These are phyloP conservation scores for Xylocampa areola DNA, from an alignment of 2,888 invertebrate species.

Conservation along the genomic window DNA sequence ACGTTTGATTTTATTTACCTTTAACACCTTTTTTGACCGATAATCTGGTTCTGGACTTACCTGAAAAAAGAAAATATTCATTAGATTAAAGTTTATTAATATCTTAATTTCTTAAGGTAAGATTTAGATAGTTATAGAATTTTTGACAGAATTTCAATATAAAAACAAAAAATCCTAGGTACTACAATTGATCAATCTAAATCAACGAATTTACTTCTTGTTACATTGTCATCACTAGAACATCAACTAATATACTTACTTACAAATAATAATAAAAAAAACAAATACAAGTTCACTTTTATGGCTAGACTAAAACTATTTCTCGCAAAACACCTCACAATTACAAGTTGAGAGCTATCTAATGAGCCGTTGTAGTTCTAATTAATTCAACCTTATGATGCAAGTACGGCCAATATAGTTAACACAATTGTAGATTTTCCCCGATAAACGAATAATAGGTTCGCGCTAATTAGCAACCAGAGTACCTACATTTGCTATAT, in stretches of 20 bases:
- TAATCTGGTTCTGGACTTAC: slow-evolving; percentile 61
- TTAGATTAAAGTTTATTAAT: no score
- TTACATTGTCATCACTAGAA: no score
- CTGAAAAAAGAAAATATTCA: slow-evolving; percentile 60
- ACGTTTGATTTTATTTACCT: slow-evolving; percentile 61
- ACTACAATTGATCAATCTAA: no score
- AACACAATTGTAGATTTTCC: slow-evolving; percentile 50
- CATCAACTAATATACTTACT: no score
- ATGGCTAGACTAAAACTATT: slow-evolving; percentile 2
- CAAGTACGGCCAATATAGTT: slow-evolving; percentile 53
- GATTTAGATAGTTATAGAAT: no score
- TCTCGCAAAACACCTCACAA: slow-evolving; percentile 31
- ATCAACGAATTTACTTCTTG: no score
- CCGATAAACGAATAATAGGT: slow-evolving; percentile 54
- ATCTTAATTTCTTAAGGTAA: no score
- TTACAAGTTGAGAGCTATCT: slow-evolving; percentile 54
- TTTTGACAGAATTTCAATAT: no score
- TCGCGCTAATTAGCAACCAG: slow-evolving; percentile 41
- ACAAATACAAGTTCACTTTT: no score
- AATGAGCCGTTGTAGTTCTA: slow-evolving; percentile 61
- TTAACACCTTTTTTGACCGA: slow-evolving; percentile 58
- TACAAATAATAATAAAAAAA: no score
- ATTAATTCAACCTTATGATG: slow-evolving; percentile 62
- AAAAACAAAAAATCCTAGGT: no score
- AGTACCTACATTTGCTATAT: slow-evolving; percentile 33